Conservation (phyloP, 2,888 invertebrate species). For the Steinernema carpocapsae region DNA sequence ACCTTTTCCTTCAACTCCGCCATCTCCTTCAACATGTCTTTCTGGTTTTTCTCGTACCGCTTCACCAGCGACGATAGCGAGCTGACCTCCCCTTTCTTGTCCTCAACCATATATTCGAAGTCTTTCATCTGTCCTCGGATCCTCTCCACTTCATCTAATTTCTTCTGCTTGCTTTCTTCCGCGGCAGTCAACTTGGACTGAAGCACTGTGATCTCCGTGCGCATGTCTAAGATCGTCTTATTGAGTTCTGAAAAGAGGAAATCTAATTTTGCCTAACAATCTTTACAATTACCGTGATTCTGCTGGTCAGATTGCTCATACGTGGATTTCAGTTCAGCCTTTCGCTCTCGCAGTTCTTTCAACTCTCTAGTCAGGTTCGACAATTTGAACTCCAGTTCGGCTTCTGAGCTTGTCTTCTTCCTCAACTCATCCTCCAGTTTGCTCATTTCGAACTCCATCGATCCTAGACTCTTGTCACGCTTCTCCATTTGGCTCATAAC, state of each 20-base stretch:
- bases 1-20: slow-evolving; percentile 18
- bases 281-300: not conserved
- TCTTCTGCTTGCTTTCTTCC: slow-evolving; percentile 19
- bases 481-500: slow-evolving; percentile 28
- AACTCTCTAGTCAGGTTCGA: slow-evolving; percentile 4
- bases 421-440: slow-evolving; percentile 15
- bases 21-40: slow-evolving; percentile 21
- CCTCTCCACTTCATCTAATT: not conserved
- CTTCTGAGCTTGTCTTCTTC: not conserved
- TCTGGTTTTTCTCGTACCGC: slow-evolving; percentile 27
- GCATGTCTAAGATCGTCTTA: slow-evolving; percentile 1
- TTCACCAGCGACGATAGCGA: slow-evolving; percentile 1
- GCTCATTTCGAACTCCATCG: not conserved
- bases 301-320: not conserved
- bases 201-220: slow-evolving; percentile 10
- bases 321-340: not conserved
- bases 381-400: slow-evolving; percentile 18
- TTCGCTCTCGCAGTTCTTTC: not conserved
- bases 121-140: slow-evolving; percentile 20
- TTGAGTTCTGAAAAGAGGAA: not conserved
- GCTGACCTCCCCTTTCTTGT: slow-evolving; percentile 17
- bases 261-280: not conserved
- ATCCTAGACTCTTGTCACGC: slow-evolving; percentile 14
- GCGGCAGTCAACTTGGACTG: slow-evolving; percentile 14
- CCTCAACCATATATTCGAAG: slow-evolving; percentile 18